Evolutionary conservation across 1,140 invertebrate species (phyloP).

Genomic region (Bombus huntii): DNA sequence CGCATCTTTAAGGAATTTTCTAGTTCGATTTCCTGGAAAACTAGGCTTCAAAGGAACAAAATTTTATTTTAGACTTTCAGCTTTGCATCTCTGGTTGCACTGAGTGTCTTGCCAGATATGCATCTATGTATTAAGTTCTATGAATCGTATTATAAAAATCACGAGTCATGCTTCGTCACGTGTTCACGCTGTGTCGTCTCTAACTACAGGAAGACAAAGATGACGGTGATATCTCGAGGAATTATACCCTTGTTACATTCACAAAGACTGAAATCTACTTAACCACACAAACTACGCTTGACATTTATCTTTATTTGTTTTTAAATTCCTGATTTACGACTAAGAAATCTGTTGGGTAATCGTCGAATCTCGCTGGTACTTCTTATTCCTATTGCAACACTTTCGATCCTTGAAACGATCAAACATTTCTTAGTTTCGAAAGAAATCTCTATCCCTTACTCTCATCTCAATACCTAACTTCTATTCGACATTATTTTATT

Average conservation of each 20-base stretch:
- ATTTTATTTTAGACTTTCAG: neutral
- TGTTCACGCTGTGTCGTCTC: neutral
- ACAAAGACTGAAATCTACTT: neutral
- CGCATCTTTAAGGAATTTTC: neutral
- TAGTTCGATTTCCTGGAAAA: neutral
- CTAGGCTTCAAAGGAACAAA: neutral
- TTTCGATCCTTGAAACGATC: neutral
- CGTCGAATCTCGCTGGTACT: neutral
- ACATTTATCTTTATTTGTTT: neutral
- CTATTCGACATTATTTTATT: too few relatives aligned
- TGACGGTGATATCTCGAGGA: neutral
- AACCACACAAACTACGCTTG: too few relatives aligned
- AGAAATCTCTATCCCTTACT: too few relatives aligned
- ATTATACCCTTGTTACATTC: neutral
- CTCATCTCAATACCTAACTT: too few relatives aligned
- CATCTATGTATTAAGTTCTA: neutral
- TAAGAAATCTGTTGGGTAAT: too few relatives aligned
- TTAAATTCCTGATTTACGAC: neutral
- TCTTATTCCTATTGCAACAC: neutral
- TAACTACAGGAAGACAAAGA: neutral
- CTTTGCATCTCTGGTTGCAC: too few relatives aligned
- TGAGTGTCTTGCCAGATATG: neutral
- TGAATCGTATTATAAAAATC: neutral
- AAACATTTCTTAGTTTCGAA: too few relatives aligned
- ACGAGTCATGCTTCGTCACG: neutral